Base-by-base conservation (phyloP, 1,140 invertebrate genomes). In the Drosophila athabasca region DNA sequence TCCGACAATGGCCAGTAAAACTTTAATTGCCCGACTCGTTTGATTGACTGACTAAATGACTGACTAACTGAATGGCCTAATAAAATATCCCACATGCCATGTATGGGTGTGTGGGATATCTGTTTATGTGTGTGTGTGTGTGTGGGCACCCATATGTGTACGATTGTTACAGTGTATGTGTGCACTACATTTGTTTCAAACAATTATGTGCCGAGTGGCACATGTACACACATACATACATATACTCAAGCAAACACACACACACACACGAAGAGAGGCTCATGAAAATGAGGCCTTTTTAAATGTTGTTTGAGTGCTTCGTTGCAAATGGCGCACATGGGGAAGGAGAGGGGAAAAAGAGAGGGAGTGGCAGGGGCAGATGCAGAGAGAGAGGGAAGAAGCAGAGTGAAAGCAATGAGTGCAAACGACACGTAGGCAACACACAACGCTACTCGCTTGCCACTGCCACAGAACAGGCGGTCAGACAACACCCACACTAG, bases 31-130 rank as follows among this genome's bases (percentile, higher is more conserved):
- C 69, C 67, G 62, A 68, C 73, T 64, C 44, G 77, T 77, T 85
- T 85, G 81, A 85, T 85, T 85, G 81, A 85, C 81, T 87, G 81
- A 66, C 81, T 74, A 85, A 85, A 85, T 87, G 81, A 87, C 81
- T 85, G 82, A 77, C 81, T 87, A 74, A 85, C 76, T 85, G 81
- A 85, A 80, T 85, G 81, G 69, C 81, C 81, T 87, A 85, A 85
- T 85, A 85, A 85, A 85, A 85, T 85, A 79, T 79, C 62, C 50
- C 71, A 46, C 67, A 67, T 71, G 45, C 35, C 53, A 19, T 72
- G 50, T 59, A 43, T 54, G 22, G 55, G 26, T 72, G 50, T 59
- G 48, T 54, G 22, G 55, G 39, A 45, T 8, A 50, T 6, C 43
- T 29, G 26, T 31, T 41, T 54, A 19, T 41, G 22, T 62, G 26